Conservation (phyloP, 2,113 vertebrate species). For the Barnardius zonarius region DNA sequence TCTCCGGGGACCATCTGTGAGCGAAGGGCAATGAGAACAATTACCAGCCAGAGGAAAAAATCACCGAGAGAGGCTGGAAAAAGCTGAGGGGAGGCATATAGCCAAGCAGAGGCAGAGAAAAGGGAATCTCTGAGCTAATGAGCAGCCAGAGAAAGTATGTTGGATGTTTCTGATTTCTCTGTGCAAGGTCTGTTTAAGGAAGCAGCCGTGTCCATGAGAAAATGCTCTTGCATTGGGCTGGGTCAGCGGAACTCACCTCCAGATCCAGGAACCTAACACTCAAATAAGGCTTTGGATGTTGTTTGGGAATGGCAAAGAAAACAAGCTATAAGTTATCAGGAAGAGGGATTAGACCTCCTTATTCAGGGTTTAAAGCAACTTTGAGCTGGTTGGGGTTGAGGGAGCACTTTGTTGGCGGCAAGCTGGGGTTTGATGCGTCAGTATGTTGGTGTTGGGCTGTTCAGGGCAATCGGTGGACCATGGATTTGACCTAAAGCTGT, state of each 20-base stretch:
- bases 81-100: neutral
- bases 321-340: neutral
- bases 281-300: neutral
- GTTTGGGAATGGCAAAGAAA: neutral
- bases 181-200: neutral
- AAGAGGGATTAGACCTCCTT: neutral
- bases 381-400: neutral
- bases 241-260: neutral
- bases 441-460: neutral
- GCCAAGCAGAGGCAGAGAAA: neutral
- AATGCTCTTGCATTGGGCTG: neutral
- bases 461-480: neutral
- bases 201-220: neutral
- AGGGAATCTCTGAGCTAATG: neutral
- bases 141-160: neutral
- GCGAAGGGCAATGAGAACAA: constrained; percentile 51
- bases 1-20: constrained; percentile 43
- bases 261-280: neutral
- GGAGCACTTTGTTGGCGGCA: neutral
- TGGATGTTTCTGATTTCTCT: neutral
- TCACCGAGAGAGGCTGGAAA: neutral
- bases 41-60: constrained; percentile 29
- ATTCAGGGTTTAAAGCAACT: neutral
- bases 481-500: neutral
- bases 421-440: neutral